Base-by-base conservation (phyloP, 2,797 vertebrate genomes). In the Crossoptilon crossoptilon region DNA sequence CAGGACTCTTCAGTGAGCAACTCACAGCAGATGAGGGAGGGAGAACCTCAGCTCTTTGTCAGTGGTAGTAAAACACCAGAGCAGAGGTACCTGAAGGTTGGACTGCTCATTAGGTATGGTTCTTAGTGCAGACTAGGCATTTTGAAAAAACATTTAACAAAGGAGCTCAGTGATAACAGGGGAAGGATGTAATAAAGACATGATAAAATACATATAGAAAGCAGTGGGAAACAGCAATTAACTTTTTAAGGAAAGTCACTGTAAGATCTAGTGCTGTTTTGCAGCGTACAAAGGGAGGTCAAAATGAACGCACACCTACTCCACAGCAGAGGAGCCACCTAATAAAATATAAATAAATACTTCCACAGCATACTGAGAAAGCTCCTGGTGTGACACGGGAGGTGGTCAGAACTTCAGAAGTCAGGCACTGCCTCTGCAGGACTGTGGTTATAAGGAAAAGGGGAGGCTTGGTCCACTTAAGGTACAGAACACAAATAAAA, bases 401-500 rank as follows among this genome's bases (percentile, higher is more conserved):
- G 14, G 19, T 33, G 67, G 33, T 26, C 41, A 80, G n/a, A 66
- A 76, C 13, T 43, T 62, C 41, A 66, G 35, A 75, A 33, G 10
- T 19, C 19, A 66, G n/a, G 13, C 37, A 53, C 1, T 91, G 44
- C 53, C 29, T 73, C 59, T 75, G 39, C 29, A 29, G 17, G 68
- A n/a, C 8, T 39, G 31, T 3, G 4, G 66, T 19, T 35, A 11
- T 63, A 73, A 33, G 48, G 31, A 60, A 73, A 77, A 49, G 35
- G 67, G 13, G 62, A 5, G 18, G 43, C 70, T 53, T 9, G 5
- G 53, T 76, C 56, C 22, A 33, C 56, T 76, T 82, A 56, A 69
- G 35, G 21, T 88, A 88, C 11, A 89, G 91, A 95, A 90, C 29
- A 78, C 70, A 22, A 95, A 80, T 3, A 16, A 94, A 59, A 91